Base-by-base conservation (phyloP, 2,888 invertebrate species). In the Minunthozetes semirufus region DNA sequence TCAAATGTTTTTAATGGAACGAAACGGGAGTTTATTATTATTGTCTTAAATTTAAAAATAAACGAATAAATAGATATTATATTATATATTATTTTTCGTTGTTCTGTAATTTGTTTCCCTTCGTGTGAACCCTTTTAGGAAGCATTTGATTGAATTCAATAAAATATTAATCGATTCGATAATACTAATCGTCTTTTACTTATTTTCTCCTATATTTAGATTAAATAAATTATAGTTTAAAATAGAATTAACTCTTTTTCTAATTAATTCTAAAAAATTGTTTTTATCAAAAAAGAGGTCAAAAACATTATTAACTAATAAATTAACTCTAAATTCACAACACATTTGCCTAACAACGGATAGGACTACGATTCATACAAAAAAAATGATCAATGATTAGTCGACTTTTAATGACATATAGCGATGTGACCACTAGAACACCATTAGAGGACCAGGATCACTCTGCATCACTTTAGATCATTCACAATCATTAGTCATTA, bases 31-130 rank as follows among this genome's bases (percentile, higher is more conserved):
- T 63, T 61, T 27, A 5, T 17, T 38, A 33, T 63, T 11, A 38
- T 63, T 38, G 38, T 63, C 33, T 56, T 13, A 25, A 25, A 56
- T 9, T 22, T 25, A 9, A 56, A 56, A 56, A 56, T 25, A 56
- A 56, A 25, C 11, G 9, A 56, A 56, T 56, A 48, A 8, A 53
- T 53, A 29, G 29, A 9, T 61, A 53, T 22, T 38, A 42, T 46
- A 68, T 68, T 68, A 68, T 42, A 46, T 46, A 63, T 33, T 63
- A 63, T 63, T 33, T 63, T 63, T 66, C n/a, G 61, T 63, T 33
- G 17, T 68, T 68, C 46, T 68, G 68, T 66, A 66, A 68, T 68
- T 46, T 68, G 68, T 68, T n/a, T n/a, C n/a, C n/a, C n/a, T 68
- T 68, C 42, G 68, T 68, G 68, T 66, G n/a, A 68, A 63, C 63